Evolutionary conservation across 2,888 invertebrate genomes (phyloP).

Genomic region (Lasioglossum leucozonium): DNA sequence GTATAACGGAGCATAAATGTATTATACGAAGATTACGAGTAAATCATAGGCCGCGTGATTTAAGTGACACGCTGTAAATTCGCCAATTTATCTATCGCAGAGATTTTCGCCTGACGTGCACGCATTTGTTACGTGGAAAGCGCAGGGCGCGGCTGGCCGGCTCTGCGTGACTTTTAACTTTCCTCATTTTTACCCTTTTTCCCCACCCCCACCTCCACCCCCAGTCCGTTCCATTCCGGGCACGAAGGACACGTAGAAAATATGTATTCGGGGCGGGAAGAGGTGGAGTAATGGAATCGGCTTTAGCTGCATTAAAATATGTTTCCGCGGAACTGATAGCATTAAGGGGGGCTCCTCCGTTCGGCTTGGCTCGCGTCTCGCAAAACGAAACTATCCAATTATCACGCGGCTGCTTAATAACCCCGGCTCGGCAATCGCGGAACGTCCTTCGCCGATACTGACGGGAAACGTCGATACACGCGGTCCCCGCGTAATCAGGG

Average conservation of each 20-base stretch:
- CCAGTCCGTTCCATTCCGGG: neutral
- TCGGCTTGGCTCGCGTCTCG: neutral
- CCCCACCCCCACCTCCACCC: too few relatives aligned
- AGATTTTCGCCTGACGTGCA: slow-evolving; percentile 55
- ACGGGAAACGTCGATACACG: neutral
- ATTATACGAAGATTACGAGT: slow-evolving; percentile 20
- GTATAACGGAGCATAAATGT: neutral
- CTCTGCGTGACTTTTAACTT: slow-evolving; percentile 56
- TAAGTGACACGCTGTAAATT: slow-evolving; percentile 52
- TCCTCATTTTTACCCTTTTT: slow-evolving; percentile 20
- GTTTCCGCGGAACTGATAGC: neutral
- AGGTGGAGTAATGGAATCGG: slow-evolving; percentile 7
- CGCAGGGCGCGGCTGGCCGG: neutral
- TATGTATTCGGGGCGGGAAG: neutral
- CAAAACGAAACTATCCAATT: neutral
- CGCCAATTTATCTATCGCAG: slow-evolving; percentile 53
- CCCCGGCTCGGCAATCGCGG: neutral
- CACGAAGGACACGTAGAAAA: slow-evolving; percentile 33
- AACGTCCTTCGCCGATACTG: neutral
- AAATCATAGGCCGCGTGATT: slow-evolving; percentile 47
- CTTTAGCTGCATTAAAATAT: slow-evolving; percentile 2
- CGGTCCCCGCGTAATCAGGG: neutral
- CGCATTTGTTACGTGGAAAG: slow-evolving; percentile 47
- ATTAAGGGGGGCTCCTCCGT: neutral
- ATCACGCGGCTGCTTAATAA: neutral